Percentiles rank a stretch among this genome's conserved stretches.
Conservation (phyloP, 1,140 invertebrate genomes). For the Theocolax elegans region DNA sequence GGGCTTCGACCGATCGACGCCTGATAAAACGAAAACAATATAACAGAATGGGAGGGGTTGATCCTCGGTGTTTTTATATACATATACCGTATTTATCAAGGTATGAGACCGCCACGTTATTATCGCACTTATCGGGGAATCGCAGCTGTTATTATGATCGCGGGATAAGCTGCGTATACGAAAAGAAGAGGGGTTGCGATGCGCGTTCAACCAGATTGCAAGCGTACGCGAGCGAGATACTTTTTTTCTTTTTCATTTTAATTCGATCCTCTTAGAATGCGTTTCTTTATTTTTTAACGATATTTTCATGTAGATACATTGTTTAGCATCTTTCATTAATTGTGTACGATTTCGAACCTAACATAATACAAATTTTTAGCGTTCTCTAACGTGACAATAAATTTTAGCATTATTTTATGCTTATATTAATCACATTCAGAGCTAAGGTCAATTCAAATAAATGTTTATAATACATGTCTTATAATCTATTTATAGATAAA, state of each 20-base stretch:
- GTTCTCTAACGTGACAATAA: too few relatives aligned
- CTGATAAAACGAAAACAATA: conserved; percentile 22
- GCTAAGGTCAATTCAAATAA: too few relatives aligned
- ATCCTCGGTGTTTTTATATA: background rate
- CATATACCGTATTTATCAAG: background rate
- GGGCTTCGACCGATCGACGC: background rate
- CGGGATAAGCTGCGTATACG: conserved; percentile 1
- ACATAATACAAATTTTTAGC: too few relatives aligned
- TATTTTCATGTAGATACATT: too few relatives aligned
- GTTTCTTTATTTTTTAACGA: too few relatives aligned
- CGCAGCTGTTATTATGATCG: conserved; percentile 34
- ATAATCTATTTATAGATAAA: too few relatives aligned
- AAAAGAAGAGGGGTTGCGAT: background rate
- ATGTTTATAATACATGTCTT: too few relatives aligned
- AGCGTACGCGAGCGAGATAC: background rate
- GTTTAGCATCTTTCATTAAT: too few relatives aligned
- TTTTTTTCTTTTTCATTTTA: conserved; percentile 7
- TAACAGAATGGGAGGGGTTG: background rate
- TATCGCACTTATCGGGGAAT: conserved; percentile 35
- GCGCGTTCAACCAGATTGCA: conserved; percentile 12
- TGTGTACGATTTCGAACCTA: too few relatives aligned
- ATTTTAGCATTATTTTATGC: too few relatives aligned
- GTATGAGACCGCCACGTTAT: background rate
- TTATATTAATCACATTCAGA: too few relatives aligned
- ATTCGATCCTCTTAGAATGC: too few relatives aligned